Evolutionary conservation across 2,888 invertebrate species (phyloP).

Genomic region (Dorcus hopei): DNA sequence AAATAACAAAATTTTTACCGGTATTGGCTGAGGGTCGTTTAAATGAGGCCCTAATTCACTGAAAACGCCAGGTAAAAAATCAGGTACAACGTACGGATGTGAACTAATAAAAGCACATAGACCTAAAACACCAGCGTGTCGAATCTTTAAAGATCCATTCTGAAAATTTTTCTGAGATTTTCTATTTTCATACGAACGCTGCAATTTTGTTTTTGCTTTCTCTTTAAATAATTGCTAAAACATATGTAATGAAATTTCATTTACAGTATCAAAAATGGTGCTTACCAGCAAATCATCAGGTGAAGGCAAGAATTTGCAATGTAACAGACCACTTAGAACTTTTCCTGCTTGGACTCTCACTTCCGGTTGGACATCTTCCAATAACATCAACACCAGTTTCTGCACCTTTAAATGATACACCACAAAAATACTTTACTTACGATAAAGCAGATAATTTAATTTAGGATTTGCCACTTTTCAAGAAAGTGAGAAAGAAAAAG

Average conservation of each 20-base stretch:
- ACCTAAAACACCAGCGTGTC: slow-evolving; percentile 85
- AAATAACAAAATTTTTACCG: slow-evolving; percentile 54
- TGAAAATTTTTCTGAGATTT: slow-evolving; percentile 27
- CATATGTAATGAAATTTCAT: slow-evolving; percentile 10
- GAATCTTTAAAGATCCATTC: slow-evolving; percentile 49
- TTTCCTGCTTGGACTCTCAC: slow-evolving; percentile 80
- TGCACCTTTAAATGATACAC: slow-evolving; percentile 47
- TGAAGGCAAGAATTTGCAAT: slow-evolving; percentile 73
- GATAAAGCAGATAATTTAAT: background rate
- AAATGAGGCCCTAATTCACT: slow-evolving; percentile 76
- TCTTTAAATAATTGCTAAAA: slow-evolving; percentile 58
- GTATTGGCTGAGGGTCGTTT: slow-evolving; percentile 85
- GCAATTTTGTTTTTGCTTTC: slow-evolving; percentile 51
- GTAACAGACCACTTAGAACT: slow-evolving; percentile 81
- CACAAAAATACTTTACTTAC: background rate
- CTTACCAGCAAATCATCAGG: slow-evolving; percentile 58
- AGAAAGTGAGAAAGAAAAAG: no score
- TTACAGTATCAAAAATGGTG: slow-evolving; percentile 22
- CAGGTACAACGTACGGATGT: slow-evolving; percentile 83
- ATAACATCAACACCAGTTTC: slow-evolving; percentile 61
- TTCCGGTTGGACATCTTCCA: slow-evolving; percentile 72
- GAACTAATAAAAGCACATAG: slow-evolving; percentile 84
- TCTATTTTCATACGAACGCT: slow-evolving; percentile 28
- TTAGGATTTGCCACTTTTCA: background rate
- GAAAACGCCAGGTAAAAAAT: slow-evolving; percentile 73